These are phyloP conservation scores for Menidia beryllina DNA, from an alignment of 2,113 vertebrate species.

Conservation along the genomic window DNA sequence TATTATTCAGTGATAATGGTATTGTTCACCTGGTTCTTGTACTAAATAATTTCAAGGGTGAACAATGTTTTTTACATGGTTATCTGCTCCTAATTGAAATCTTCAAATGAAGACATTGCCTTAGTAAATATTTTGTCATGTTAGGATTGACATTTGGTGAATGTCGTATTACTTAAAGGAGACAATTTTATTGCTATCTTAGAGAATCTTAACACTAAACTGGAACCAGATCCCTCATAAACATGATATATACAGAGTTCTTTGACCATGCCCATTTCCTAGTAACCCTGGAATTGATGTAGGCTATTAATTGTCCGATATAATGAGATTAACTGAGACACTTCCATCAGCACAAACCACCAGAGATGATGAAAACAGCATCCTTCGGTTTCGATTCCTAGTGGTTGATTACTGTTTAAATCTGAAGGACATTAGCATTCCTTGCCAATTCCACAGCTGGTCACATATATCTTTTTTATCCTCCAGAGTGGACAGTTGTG, in stretches of 20 bases:
- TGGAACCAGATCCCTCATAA: too few relatives aligned
- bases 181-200: too few relatives aligned
- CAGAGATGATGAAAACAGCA: constrained; percentile 32
- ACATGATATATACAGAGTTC: background rate
- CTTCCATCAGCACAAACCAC: constrained; percentile 26
- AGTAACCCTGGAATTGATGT: background rate
- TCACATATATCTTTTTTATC: constrained; percentile 44
- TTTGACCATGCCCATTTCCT: background rate
- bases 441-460: constrained; percentile 32
- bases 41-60: too few relatives aligned
- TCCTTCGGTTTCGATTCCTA: constrained; percentile 50
- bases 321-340: constrained; percentile 6
- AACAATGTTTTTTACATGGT: too few relatives aligned
- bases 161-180: too few relatives aligned
- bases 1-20: too few relatives aligned
- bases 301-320: background rate
- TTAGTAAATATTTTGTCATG: too few relatives aligned
- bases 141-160: too few relatives aligned
- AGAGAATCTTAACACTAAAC: too few relatives aligned
- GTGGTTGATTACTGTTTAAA: constrained; percentile 16
- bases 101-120: too few relatives aligned
- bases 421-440: constrained; percentile 44
- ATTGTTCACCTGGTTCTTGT: too few relatives aligned
- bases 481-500: constrained; percentile 25
- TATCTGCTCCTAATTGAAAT: too few relatives aligned